These are phyloP conservation scores for Pachycephus smyrnensis DNA, from an alignment of 2,888 invertebrate species.

Conservation along the genomic window DNA sequence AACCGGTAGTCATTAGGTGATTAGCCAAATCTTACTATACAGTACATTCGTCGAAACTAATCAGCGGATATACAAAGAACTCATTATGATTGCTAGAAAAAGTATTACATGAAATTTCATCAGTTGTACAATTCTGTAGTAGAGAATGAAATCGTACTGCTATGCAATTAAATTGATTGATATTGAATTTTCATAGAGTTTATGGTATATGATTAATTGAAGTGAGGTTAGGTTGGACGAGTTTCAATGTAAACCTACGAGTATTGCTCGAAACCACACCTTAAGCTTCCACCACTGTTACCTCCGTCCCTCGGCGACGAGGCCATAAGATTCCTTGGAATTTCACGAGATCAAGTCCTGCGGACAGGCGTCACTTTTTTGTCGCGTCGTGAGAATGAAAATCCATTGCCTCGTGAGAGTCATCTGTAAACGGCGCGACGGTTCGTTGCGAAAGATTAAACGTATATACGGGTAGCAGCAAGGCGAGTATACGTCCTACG, in stretches of 20 bases:
- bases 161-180: not conserved
- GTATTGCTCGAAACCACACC: not conserved
- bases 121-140: not conserved
- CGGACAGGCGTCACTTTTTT: not conserved
- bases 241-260: not conserved
- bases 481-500: not conserved
- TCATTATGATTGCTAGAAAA: not conserved
- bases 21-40: not conserved
- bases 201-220: not conserved
- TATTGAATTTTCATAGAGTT: not conserved
- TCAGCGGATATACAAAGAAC: not conserved
- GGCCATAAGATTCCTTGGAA: not conserved
- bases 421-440: not conserved
- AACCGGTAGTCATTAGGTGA: not conserved
- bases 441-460: not conserved
- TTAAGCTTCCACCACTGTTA: not conserved
- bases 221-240: not conserved
- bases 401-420: not conserved
- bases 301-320: not conserved
- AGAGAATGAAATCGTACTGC: not conserved
- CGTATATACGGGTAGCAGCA: not conserved
- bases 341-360: not conserved
- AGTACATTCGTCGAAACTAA: not conserved
- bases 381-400: not conserved
- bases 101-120: not conserved